These are phyloP conservation scores for Halcyon badia DNA, from an alignment of 2,797 vertebrate genomes.

Conservation along the genomic window DNA sequence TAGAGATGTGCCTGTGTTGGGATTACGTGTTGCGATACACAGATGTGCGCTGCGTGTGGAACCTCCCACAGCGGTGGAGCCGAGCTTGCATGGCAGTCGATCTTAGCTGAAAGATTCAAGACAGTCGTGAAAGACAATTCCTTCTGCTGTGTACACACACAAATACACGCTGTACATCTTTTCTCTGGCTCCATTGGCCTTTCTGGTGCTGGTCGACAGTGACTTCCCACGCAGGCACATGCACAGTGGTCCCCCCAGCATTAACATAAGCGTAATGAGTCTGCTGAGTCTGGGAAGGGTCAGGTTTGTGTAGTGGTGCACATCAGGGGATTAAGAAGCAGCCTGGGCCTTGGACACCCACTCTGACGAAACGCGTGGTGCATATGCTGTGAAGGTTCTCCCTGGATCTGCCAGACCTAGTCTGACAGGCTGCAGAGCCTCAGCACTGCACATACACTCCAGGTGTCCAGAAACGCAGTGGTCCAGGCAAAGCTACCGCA, in stretches of 20 bases:
- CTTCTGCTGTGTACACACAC: not conserved
- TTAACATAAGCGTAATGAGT: fast-evolving
- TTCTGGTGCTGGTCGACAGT: fast-evolving
- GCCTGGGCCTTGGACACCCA: not conserved
- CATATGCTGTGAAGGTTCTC: fast-evolving
- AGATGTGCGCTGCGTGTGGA: not conserved
- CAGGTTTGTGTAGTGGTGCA: not conserved
- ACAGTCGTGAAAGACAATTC: not conserved
- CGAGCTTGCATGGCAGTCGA: fast-evolving
- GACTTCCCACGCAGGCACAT: fast-evolving
- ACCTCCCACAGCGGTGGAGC: not conserved
- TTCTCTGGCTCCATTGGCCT: not conserved
- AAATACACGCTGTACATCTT: not conserved
- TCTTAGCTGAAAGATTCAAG: not conserved
- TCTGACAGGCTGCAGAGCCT: not conserved
- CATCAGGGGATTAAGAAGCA: not conserved
- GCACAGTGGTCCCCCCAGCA: not conserved
- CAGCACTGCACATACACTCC: fast-evolving
- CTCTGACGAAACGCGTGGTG: not conserved
- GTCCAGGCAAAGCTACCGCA: not conserved
- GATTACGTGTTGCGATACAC: not conserved
- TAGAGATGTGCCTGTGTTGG: not conserved
- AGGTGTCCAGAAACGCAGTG: not conserved
- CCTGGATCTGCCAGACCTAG: fast-evolving
- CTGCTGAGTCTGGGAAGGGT: fast-evolving